phyloP scores from a whole-genome alignment of 2,888 invertebrate genomes.

The Atherix ibis region DNA sequence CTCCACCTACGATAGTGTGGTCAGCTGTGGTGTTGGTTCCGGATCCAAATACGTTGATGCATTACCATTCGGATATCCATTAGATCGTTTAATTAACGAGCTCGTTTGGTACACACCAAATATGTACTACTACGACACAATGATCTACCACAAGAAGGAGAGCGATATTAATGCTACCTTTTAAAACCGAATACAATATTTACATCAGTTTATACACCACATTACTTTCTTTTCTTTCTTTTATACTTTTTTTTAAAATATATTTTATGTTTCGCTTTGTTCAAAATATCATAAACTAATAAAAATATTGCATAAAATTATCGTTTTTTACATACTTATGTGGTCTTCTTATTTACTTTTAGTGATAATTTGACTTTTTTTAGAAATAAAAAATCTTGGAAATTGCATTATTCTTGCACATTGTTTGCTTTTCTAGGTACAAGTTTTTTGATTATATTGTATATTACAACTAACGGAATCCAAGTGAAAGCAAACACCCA shows the following conservation, averaged over 20 bases:
- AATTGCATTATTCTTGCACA: too few species aligned
- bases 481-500: too few species aligned
- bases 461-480: too few species aligned
- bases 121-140: conserved; percentile 47
- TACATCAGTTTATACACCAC: not conserved
- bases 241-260: not conserved
- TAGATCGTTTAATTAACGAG: conserved; percentile 48
- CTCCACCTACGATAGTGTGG: conserved; percentile 34
- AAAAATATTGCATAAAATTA: not conserved
- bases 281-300: not conserved
- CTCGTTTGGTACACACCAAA: conserved; percentile 47
- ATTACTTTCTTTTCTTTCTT: not conserved
- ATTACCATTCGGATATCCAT: conserved; percentile 54
- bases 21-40: conserved; percentile 38
- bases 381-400: too few species aligned
- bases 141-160: conserved; percentile 45
- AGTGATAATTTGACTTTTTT: too few species aligned
- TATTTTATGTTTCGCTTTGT: not conserved
- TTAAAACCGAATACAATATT: not conserved
- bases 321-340: too few species aligned
- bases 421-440: too few species aligned
- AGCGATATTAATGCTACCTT: conserved; percentile 14
- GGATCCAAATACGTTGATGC: conserved; percentile 41
- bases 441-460: too few species aligned
- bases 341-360: too few species aligned